Evolutionary conservation across 2,113 vertebrate genomes (phyloP).

Genomic region (Grammomys surdaster): DNA sequence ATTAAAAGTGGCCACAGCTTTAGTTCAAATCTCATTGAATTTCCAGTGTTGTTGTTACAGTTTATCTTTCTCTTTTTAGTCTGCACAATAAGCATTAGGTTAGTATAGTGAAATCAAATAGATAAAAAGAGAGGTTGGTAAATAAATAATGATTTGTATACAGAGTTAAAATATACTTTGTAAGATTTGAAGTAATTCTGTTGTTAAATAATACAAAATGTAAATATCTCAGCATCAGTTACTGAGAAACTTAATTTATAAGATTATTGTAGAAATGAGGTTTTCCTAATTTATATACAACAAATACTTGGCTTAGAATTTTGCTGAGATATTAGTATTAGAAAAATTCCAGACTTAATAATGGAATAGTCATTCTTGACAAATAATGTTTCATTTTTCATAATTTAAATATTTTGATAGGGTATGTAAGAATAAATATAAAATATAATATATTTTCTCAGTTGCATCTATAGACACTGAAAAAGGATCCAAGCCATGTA

Average conservation of each 20-base stretch:
- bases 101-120: not conserved
- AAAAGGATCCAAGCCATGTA: constrained; percentile 69
- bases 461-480: constrained; percentile 79
- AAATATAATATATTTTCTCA: constrained; percentile 78
- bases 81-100: not conserved
- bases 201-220: not conserved
- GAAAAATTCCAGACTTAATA: not conserved
- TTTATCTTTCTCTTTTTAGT: not conserved
- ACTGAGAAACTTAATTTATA: constrained; percentile 37
- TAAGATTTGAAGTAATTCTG: constrained; percentile 14
- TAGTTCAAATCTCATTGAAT: not conserved
- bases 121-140: not conserved
- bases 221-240: not conserved
- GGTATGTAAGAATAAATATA: constrained; percentile 56
- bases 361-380: not conserved
- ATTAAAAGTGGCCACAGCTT: not conserved
- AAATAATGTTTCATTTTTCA: constrained; percentile 9
- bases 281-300: constrained; percentile 14
- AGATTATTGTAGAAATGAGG: not conserved
- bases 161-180: not conserved
- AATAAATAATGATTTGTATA: not conserved
- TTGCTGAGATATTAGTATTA: not conserved
- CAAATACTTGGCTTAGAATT: constrained; percentile 3
- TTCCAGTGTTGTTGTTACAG: not conserved
- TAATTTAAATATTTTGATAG: constrained; percentile 39